Percentiles rank a stretch among this genome's conserved stretches.
phyloP scores from a whole-genome alignment of 2,888 invertebrate genomes.

The Zeuzera pyrina region DNA sequence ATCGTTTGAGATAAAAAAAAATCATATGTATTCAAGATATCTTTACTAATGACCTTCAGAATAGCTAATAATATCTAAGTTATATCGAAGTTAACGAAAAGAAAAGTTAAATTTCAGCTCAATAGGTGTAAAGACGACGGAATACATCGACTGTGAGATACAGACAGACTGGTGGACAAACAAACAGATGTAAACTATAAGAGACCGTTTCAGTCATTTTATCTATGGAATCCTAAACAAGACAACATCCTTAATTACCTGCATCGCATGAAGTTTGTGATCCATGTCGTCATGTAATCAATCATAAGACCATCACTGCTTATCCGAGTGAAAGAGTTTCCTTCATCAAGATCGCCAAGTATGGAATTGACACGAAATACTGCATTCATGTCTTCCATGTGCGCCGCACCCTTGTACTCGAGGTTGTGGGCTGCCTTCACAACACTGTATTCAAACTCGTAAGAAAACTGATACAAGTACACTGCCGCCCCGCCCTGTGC shows the following conservation, averaged over 20 bases:
- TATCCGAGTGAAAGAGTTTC: not conserved
- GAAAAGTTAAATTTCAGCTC: no score
- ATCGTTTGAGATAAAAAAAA: no score
- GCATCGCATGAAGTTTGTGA: slow-evolving; percentile 39
- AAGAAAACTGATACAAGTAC: slow-evolving; percentile 69
- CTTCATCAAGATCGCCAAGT: slow-evolving; percentile 10
- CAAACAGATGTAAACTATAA: no score
- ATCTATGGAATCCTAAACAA: no score
- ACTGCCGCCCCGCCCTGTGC: slow-evolving; percentile 42
- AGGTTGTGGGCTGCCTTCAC: slow-evolving; percentile 46
- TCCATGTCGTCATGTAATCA: slow-evolving; percentile 36
- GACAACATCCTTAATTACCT: slow-evolving; percentile 44
- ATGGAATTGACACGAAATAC: slow-evolving; percentile 52
- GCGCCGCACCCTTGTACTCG: slow-evolving; percentile 65
- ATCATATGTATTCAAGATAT: no score
- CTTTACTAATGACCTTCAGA: no score
- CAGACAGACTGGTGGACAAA: no score
- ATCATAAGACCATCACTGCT: slow-evolving; percentile 30
- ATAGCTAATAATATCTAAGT: no score
- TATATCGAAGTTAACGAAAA: no score
- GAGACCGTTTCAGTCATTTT: no score
- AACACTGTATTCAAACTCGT: slow-evolving; percentile 55
- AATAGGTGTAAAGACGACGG: no score
- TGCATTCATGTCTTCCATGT: slow-evolving; percentile 74
- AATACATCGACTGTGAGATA: no score